These are phyloP conservation scores for Anomalospiza imberbis DNA, from an alignment of 2,797 vertebrate genomes.

Conservation along the genomic window DNA sequence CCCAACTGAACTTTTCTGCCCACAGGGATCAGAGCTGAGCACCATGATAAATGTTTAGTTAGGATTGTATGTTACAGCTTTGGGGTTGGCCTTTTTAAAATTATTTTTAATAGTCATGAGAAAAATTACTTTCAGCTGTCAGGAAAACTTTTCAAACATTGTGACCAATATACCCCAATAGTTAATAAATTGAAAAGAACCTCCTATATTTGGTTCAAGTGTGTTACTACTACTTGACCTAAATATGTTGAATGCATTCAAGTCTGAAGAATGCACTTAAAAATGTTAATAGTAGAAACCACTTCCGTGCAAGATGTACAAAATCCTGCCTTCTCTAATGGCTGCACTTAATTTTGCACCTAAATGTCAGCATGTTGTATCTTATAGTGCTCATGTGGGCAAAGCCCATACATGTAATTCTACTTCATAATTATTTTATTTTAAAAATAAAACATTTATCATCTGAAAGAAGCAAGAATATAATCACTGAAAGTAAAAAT, in stretches of 20 bases:
- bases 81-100: too few relatives aligned
- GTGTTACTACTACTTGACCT: background rate
- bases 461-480: background rate
- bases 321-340: background rate
- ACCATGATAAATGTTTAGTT: accelerated
- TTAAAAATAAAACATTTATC: background rate
- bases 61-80: accelerated
- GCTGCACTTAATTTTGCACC: background rate
- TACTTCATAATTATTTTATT: background rate
- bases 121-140: background rate
- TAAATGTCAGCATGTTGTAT: background rate
- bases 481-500: background rate
- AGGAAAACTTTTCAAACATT: background rate
- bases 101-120: background rate
- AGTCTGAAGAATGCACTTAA: background rate
- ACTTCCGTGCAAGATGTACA: background rate
- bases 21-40: background rate
- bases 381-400: background rate
- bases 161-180: background rate
- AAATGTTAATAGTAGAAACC: background rate
- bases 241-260: background rate
- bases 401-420: background rate
- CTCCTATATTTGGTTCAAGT: background rate
- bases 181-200: background rate
- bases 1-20: background rate